Conservation (phyloP, 2,113 vertebrate species). For the Gila orcuttii region DNA sequence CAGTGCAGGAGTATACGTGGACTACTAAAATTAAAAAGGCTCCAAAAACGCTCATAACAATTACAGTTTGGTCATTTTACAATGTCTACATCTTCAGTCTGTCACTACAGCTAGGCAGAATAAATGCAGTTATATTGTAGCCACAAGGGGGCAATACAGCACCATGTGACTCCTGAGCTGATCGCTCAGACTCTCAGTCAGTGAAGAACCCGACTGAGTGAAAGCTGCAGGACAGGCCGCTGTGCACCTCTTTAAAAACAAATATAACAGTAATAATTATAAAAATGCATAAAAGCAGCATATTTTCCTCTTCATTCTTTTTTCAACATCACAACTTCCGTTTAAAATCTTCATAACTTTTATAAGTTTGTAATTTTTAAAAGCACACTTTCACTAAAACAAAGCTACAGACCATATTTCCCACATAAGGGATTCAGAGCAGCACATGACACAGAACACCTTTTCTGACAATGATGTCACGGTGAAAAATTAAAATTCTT, state of each 20-base stretch:
- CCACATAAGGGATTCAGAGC: neutral
- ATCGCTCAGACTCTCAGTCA: neutral
- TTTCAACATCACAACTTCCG: neutral
- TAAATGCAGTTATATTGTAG: neutral
- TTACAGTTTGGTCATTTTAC: neutral
- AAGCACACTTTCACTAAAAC: neutral
- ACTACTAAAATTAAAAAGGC: neutral
- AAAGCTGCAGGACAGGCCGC: neutral
- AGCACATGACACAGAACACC: neutral
- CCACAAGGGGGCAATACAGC: slow-evolving; percentile 21
- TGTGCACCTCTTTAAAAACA: neutral
- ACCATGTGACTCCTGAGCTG: neutral
- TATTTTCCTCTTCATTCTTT: neutral
- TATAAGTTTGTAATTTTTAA: neutral
- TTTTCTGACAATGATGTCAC: neutral
- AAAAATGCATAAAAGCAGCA: neutral
- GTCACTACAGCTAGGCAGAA: neutral
- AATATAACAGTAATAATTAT: neutral
- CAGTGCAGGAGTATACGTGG: neutral
- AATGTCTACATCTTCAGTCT: neutral
- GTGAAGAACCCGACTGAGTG: neutral
- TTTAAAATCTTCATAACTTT: neutral
- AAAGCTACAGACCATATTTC: neutral
- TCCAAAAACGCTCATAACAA: neutral
- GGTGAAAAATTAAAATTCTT: neutral